Evolutionary conservation across 2,113 vertebrate genomes (phyloP), one percentile per base, ranked within the genome.

Genomic region (Corythoichthys intestinalis): DNA sequence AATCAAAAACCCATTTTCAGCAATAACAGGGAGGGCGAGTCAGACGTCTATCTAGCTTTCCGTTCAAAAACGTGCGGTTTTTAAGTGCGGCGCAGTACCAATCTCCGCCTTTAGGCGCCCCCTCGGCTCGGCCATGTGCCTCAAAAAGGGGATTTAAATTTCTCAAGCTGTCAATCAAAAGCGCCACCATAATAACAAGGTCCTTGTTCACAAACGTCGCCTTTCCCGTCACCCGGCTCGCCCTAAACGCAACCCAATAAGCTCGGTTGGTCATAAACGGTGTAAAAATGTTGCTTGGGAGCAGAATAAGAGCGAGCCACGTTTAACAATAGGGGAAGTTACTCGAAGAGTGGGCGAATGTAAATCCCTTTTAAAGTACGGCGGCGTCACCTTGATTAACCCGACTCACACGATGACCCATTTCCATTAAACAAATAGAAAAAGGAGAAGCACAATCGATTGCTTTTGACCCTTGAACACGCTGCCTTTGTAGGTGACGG

Each of bases 121-220:
- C 49, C 47, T 76, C 41, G 44, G 71, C 47, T 76, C 41, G 20
- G 71, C 89, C 87, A 89, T 89, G 88, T 84, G 89, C 78, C 77
- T 44, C 52, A 59, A 38, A 76, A 84, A 81, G 78, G 81, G 87
- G 85, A 84, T 88, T 91, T 91, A 89, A 91, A 89, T 90, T 75
- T 85, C 78, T 75, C 71, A 53, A 84, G 81, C 79, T 86, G 89
- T 86, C 86, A 89, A 86, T 91, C 84, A 89, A 85, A 76, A 69
- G 37, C 65, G 47, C 53, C 50, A 86, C 73, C 66, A 85, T 70
- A 88, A 86, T 70, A 89, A 89, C 82, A 88, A 81, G 68, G 70
- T 60, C 80, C 74, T 75, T 72, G 68, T 83, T 83, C 67, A 62
- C 70, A 5, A 9, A 13, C 8, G 6, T 15, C 41, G 6, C 47